Evolutionary conservation across 2,113 vertebrate species (phyloP).

Genomic region (Amphilophus citrinellus): DNA sequence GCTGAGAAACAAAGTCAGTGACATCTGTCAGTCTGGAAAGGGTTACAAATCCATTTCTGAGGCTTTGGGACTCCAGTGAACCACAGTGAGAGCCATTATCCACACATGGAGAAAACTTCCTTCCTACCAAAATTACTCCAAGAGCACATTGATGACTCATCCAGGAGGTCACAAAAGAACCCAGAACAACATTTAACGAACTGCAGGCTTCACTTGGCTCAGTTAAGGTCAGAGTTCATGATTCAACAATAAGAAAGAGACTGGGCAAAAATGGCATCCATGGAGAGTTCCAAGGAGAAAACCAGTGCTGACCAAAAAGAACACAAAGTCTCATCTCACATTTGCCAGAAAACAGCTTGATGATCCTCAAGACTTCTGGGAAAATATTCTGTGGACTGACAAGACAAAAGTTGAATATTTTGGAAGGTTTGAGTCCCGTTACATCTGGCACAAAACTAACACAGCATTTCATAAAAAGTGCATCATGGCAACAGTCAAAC

Average conservation of each 20-base stretch:
- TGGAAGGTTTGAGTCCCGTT: neutral
- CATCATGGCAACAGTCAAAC: neutral
- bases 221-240: neutral
- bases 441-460: neutral
- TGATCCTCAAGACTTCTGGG: neutral
- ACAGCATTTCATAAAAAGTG: neutral
- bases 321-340: neutral
- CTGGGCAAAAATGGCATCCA: neutral
- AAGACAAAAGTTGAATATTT: neutral
- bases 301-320: neutral
- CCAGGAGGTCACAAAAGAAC: neutral
- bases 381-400: neutral
- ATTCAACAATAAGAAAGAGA: neutral
- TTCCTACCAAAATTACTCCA: neutral
- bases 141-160: neutral
- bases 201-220: neutral
- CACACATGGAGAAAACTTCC: neutral
- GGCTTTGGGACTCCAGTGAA: neutral
- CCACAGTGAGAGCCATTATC: neutral
- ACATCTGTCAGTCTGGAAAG: neutral
- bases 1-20: neutral
- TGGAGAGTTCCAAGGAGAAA: neutral
- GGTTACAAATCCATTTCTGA: neutral
- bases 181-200: neutral
- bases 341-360: neutral